Evolutionary conservation across 2,113 vertebrate species (phyloP).

Genomic region (Crotalus horridus): DNA sequence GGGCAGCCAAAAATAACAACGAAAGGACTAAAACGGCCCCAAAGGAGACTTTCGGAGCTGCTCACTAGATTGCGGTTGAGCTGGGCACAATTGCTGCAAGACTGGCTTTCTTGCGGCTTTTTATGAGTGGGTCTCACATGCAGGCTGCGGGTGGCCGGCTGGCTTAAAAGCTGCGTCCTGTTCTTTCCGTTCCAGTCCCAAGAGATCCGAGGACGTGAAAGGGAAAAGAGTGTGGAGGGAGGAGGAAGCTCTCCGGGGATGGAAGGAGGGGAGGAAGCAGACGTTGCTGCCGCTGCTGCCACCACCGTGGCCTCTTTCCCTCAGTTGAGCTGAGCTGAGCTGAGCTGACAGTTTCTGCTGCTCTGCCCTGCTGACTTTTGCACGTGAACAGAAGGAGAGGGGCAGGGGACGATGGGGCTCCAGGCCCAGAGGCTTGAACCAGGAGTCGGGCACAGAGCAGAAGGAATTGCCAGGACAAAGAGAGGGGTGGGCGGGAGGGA

Average conservation of each 20-base stretch:
- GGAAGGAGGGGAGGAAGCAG: background rate
- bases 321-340: background rate
- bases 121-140: background rate
- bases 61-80: background rate
- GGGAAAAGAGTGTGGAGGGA: background rate
- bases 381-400: background rate
- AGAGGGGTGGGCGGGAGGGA: background rate
- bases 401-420: background rate
- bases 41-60: background rate
- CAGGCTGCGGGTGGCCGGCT: background rate
- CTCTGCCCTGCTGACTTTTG: background rate
- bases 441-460: background rate
- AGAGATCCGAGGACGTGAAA: background rate
- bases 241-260: background rate
- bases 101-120: background rate
- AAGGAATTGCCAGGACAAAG: background rate
- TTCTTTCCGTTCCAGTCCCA: background rate
- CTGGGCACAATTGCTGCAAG: background rate
- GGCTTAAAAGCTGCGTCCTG: background rate
- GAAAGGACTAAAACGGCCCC: background rate
- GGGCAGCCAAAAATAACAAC: background rate
- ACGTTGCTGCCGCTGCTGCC: too few species aligned
- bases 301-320: background rate
- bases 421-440: background rate
- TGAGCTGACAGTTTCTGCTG: background rate